These are phyloP conservation scores for Tetraneura akinire DNA, from an alignment of 1,140 invertebrate species.

Conservation along the genomic window DNA sequence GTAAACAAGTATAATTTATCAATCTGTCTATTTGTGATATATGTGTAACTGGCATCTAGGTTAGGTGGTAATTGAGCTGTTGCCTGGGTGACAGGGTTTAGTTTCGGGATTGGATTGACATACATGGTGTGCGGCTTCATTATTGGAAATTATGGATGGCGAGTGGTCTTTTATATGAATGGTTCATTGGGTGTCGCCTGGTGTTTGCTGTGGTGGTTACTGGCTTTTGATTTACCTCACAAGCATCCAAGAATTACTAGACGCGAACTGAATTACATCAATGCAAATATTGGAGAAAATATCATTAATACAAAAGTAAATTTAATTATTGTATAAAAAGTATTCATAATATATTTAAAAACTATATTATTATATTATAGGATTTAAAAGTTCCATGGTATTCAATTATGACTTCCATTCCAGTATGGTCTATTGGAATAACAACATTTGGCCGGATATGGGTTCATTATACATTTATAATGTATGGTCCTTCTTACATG, in stretches of 20 bases:
- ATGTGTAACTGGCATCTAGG: constrained; percentile 49
- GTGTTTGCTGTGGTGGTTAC: constrained; percentile 73
- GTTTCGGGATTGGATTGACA: constrained; percentile 72
- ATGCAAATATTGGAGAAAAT: constrained; percentile 63
- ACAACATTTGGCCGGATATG: constrained; percentile 74
- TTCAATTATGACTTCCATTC: constrained; percentile 72
- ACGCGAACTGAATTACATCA: constrained; percentile 72
- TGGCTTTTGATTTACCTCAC: constrained; percentile 74
- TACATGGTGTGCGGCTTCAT: constrained; percentile 72
- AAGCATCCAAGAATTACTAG: constrained; percentile 73
- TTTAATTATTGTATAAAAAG: neutral
- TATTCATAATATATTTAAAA: neutral
- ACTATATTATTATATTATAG: constrained; percentile 39
- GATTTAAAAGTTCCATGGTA: constrained; percentile 70
- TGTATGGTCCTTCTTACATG: constrained; percentile 72
- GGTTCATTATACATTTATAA: constrained; percentile 73
- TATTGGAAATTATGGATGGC: constrained; percentile 69
- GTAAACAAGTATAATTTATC: constrained; percentile 48
- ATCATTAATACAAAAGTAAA: constrained; percentile 61
- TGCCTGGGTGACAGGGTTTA: constrained; percentile 63
- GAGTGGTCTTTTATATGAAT: constrained; percentile 71
- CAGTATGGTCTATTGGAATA: constrained; percentile 79
- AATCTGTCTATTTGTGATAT: constrained; percentile 51
- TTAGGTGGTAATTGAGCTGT: constrained; percentile 53
- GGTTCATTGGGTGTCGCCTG: constrained; percentile 69